Evolutionary conservation across 2,888 invertebrate genomes (phyloP).

Genomic region (Eristalis intricaria): DNA sequence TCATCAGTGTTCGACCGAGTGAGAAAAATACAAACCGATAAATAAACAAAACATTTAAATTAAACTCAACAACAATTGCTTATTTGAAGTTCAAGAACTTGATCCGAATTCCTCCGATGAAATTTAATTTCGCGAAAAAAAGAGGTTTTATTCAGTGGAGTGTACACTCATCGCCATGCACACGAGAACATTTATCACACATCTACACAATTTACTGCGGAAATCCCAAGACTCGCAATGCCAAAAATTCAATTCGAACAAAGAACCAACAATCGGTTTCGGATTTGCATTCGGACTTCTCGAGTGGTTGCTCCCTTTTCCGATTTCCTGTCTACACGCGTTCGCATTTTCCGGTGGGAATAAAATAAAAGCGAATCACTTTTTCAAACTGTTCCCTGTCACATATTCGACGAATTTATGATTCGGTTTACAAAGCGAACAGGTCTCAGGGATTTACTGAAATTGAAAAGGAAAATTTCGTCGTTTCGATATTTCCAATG

Average conservation of each 20-base stretch:
- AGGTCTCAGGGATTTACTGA: no score
- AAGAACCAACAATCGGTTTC: neutral
- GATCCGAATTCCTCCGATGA: neutral
- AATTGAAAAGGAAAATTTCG: no score
- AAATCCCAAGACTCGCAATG: neutral
- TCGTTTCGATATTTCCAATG: no score
- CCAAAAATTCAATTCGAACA: neutral
- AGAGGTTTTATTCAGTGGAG: neutral
- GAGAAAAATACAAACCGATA: neutral
- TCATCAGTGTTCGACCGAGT: neutral
- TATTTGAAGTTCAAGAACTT: neutral
- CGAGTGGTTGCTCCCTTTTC: neutral
- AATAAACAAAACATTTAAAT: neutral
- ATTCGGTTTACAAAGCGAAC: no score
- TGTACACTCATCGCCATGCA: no score
- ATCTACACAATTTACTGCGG: neutral
- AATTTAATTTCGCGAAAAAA: neutral
- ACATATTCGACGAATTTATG: no score
- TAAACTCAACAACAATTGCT: neutral
- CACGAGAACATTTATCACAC: neutral
- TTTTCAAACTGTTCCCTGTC: neutral
- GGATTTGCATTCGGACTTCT: neutral
- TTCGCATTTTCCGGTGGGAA: neutral
- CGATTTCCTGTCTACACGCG: neutral
- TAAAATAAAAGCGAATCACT: neutral